phyloP scores from a whole-genome alignment of 2,113 vertebrate genomes.

The Paraplagusia blochii region DNA sequence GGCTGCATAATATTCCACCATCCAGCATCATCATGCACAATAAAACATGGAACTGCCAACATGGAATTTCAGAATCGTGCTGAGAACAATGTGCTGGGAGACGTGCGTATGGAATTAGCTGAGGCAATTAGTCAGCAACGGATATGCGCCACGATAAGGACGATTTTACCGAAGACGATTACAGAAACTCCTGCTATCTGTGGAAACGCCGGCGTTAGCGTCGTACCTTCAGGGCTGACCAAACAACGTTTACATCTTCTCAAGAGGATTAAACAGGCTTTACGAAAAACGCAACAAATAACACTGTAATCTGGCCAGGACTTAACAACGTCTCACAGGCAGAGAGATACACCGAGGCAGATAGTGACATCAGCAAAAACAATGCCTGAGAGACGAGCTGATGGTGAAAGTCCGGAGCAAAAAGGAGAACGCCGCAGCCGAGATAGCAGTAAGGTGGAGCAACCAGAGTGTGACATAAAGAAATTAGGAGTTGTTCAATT shows the following conservation, averaged over 20 bases:
- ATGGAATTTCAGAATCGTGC: conserved; percentile 48
- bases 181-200: conserved; percentile 41
- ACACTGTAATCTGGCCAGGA: conserved; percentile 1
- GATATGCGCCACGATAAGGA: conserved; percentile 64
- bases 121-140: conserved; percentile 60
- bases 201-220: conserved; percentile 39
- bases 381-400: conserved; percentile 18
- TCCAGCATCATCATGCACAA: conserved; percentile 53
- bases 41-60: conserved; percentile 34
- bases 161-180: conserved; percentile 57
- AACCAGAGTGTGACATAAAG: conserved; percentile 34
- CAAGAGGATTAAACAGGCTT: conserved; percentile 21
- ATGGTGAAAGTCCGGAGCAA: conserved; percentile 5
- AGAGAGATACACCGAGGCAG: conserved; percentile 2
- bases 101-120: conserved; percentile 45
- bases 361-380: conserved; percentile 25
- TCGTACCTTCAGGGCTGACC: conserved; percentile 47
- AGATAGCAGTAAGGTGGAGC: conserved; percentile 29
- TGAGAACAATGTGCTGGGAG: conserved; percentile 61
- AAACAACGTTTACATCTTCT: conserved; percentile 42
- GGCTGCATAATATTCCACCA: conserved; percentile 51
- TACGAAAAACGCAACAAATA: conserved; percentile 44
- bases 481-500: conserved; percentile 56
- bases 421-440: not conserved
- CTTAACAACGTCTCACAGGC: conserved; percentile 19